Evolutionary conservation across 1,140 invertebrate species (phyloP).

Genomic region (Cotesia typhae): DNA sequence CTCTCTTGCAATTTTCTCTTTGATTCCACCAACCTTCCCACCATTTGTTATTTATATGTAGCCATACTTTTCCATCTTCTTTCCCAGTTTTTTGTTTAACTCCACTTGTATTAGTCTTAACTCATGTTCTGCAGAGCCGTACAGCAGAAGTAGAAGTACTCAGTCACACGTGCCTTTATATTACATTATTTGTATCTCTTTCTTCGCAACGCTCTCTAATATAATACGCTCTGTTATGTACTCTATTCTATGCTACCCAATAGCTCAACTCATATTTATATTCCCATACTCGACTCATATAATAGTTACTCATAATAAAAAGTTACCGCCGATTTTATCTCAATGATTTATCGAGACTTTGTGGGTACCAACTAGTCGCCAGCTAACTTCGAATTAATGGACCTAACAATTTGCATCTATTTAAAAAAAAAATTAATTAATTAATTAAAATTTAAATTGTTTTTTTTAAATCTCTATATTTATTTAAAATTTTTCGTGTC

Average conservation of each 20-base stretch:
- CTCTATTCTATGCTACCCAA: no score
- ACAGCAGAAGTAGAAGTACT: neutral
- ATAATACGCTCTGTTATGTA: no score
- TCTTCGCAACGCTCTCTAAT: no score
- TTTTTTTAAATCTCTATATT: no score
- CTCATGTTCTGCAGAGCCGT: no score
- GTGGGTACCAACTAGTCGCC: neutral
- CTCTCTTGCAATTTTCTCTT: conserved; percentile 11
- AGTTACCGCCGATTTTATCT: conserved; percentile 40
- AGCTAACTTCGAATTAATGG: conserved; percentile 23
- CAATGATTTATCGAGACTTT: conserved; percentile 45
- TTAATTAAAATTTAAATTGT: neutral
- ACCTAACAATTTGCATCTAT: conserved; percentile 24
- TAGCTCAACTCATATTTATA: no score
- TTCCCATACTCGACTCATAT: no score
- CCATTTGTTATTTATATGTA: conserved; percentile 15
- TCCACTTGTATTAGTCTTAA: no score
- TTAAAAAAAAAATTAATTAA: neutral
- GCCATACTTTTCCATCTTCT: neutral
- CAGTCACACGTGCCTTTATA: conserved; percentile 16
- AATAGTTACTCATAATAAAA: neutral
- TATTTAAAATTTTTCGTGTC: neutral
- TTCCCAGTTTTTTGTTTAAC: no score
- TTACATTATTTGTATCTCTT: no score
- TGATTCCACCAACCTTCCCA: conserved; percentile 5